phyloP scores from a whole-genome alignment of 2,888 invertebrate species.

The Matsumyia berberina region DNA sequence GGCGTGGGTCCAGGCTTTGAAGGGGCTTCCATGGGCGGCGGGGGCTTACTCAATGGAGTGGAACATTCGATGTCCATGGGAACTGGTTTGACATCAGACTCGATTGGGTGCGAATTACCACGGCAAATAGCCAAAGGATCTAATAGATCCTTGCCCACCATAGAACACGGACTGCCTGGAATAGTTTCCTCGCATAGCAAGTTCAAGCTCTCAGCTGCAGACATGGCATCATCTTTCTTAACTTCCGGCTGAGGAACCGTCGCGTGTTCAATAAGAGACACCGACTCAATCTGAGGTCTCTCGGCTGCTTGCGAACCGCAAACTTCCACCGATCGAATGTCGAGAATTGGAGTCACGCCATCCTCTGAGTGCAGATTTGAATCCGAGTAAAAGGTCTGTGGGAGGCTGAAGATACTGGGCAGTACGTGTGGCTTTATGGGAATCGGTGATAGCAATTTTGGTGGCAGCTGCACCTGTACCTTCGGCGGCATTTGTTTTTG shows the following conservation, averaged over 20 bases:
- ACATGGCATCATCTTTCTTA: conserved; percentile 77
- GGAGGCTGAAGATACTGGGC: conserved; percentile 76
- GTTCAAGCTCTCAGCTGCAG: conserved; percentile 80
- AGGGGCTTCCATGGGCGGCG: conserved; percentile 66
- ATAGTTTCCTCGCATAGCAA: conserved; percentile 94
- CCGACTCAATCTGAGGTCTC: conserved; percentile 40
- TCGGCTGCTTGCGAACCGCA: conserved; percentile 46
- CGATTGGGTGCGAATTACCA: conserved; percentile 85
- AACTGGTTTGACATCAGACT: conserved; percentile 83
- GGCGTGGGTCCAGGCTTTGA: conserved; percentile 78
- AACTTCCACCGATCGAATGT: conserved; percentile 69
- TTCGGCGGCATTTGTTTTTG: neutral
- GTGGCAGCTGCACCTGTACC: conserved; percentile 61
- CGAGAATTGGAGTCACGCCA: conserved; percentile 79
- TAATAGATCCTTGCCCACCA: conserved; percentile 82
- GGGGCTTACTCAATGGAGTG: conserved; percentile 64
- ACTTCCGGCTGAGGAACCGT: conserved; percentile 42
- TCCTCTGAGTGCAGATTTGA: conserved; percentile 78
- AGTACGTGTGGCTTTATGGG: conserved; percentile 66
- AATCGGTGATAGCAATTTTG: conserved; percentile 54
- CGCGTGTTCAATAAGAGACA: conserved; percentile 56
- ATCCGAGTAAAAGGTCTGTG: conserved; percentile 76
- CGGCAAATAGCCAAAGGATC: conserved; percentile 85
- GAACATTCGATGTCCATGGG: conserved; percentile 78
- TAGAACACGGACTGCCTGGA: conserved; percentile 93